Conservation (phyloP, 2,888 invertebrate species). For the Onthophagus sagittarius region DNA sequence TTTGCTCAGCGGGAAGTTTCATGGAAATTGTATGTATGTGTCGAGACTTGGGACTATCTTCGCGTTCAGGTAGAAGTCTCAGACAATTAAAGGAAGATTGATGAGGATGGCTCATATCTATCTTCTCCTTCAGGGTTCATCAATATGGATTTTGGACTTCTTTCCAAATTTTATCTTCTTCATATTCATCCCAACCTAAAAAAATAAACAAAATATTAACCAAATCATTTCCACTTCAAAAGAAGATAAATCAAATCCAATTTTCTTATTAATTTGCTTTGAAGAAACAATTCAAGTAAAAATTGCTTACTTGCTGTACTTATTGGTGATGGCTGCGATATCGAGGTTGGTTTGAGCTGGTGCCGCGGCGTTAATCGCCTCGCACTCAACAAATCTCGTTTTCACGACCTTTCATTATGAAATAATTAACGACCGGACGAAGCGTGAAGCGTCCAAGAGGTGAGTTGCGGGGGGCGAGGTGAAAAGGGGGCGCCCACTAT, state of each 20-base stretch:
- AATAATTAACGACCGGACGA: constrained; percentile 3
- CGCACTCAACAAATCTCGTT: constrained; percentile 13
- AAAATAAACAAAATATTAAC: too few species aligned
- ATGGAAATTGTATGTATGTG: too few species aligned
- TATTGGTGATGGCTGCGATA: too few species aligned
- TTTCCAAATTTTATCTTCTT: background rate
- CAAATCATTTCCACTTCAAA: too few species aligned
- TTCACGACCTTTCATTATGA: constrained; percentile 10
- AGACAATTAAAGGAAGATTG: background rate
- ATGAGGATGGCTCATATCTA: background rate
- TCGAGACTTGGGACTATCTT: background rate
- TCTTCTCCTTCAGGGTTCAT: background rate
- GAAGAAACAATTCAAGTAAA: background rate
- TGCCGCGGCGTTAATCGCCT: background rate
- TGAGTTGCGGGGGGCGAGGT: background rate
- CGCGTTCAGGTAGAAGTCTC: background rate
- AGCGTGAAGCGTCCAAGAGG: background rate
- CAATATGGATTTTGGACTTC: background rate
- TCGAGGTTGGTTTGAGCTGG: background rate
- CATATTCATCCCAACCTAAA: too few species aligned
- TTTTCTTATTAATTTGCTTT: background rate
- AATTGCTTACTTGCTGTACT: too few species aligned
- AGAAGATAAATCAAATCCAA: background rate
- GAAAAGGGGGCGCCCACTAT: background rate
- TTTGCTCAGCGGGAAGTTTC: background rate